Percentiles rank a stretch among this genome's conserved stretches.
Conservation (phyloP, 1,140 invertebrate species). For the Drosophila pseudoobscura region DNA sequence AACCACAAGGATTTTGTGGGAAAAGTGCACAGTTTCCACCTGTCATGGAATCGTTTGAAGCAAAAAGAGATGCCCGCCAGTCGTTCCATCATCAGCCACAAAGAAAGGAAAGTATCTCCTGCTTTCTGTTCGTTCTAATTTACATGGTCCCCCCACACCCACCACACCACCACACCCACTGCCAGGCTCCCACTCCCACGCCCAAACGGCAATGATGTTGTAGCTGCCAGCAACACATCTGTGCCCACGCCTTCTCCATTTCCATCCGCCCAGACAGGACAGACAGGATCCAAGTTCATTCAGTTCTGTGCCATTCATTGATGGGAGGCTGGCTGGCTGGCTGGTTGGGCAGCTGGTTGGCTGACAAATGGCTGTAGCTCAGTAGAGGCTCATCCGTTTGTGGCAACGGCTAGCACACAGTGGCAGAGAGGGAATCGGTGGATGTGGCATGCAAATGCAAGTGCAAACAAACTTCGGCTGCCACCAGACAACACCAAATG, state of each 20-base stretch:
- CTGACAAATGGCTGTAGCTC: constrained; percentile 21
- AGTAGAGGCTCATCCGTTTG: constrained; percentile 23
- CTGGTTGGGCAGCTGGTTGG: neutral
- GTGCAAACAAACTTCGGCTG: constrained; percentile 23
- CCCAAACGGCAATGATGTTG: constrained; percentile 34
- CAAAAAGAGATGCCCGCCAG: neutral
- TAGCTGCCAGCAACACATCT: constrained; percentile 21
- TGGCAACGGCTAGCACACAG: constrained; percentile 39
- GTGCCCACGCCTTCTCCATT: constrained; percentile 12
- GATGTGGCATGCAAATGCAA: constrained; percentile 37
- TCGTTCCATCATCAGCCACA: constrained; percentile 19
- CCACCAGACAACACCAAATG: constrained; percentile 38
- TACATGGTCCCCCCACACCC: no score
- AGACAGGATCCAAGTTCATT: constrained; percentile 58
- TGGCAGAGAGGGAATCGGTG: neutral
- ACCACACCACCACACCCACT: neutral
- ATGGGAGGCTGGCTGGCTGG: constrained; percentile 11
- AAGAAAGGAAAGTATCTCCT: constrained; percentile 3
- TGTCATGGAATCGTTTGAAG: constrained; percentile 30
- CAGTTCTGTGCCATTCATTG: constrained; percentile 67
- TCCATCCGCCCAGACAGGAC: constrained; percentile 9
- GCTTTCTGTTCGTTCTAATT: constrained; percentile 47
- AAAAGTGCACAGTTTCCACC: constrained; percentile 20
- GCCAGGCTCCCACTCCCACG: constrained; percentile 3
- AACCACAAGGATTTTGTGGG: constrained; percentile 4